These are phyloP conservation scores for Nasua narica DNA, from an alignment of 2,797 vertebrate species.

Conservation along the genomic window DNA sequence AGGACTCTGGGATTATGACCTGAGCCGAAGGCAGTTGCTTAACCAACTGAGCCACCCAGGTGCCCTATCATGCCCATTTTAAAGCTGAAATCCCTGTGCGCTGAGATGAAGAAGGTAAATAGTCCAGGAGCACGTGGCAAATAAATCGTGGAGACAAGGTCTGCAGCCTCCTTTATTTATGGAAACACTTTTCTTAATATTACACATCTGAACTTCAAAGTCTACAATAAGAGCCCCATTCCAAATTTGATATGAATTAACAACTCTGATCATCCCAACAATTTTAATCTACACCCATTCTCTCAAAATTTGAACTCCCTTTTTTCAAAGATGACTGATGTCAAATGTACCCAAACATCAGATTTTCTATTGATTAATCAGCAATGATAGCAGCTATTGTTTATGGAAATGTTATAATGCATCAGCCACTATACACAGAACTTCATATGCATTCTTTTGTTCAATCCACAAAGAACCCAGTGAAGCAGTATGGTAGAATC, in stretches of 20 bases:
- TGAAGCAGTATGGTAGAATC: neutral
- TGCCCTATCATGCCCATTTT: neutral
- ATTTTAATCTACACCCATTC: neutral
- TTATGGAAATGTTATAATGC: neutral
- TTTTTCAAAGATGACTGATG: neutral
- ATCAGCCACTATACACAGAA: neutral
- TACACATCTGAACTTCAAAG: neutral
- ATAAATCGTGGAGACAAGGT: neutral
- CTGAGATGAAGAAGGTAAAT: neutral
- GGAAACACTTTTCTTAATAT: constrained; percentile 42
- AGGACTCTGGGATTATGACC: no score
- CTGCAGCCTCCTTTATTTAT: neutral
- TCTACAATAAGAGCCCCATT: constrained; percentile 14
- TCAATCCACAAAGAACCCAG: neutral
- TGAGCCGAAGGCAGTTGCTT: no score
- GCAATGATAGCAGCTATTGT: neutral
- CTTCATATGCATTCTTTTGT: neutral
- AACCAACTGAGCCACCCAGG: no score
- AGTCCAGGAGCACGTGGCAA: fast-evolving
- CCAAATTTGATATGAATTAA: neutral
- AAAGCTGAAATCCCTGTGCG: neutral
- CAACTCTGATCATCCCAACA: neutral
- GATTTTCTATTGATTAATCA: neutral
- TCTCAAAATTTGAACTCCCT: neutral
- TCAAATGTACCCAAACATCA: neutral